Evolutionary conservation across 2,888 invertebrate species (phyloP).

Genomic region (Hemaris fuciformis): DNA sequence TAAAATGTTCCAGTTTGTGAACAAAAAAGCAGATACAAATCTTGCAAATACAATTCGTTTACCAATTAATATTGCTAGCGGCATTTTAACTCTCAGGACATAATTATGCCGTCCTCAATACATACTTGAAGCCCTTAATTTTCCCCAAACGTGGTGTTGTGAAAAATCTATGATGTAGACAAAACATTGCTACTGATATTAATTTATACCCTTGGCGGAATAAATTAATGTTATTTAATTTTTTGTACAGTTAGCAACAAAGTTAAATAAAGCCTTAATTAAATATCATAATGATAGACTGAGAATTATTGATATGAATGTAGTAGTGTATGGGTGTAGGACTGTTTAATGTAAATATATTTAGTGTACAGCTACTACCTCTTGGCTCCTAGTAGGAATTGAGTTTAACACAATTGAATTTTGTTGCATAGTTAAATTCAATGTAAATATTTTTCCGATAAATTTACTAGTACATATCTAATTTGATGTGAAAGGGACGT

Average conservation of each 20-base stretch:
- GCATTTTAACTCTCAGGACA: neutral
- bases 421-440: neutral
- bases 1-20: no score
- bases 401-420: neutral
- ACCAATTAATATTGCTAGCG: no score
- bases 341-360: conserved; percentile 2
- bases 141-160: neutral
- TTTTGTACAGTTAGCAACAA: conserved; percentile 6
- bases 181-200: no score
- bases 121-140: neutral
- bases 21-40: no score
- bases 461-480: neutral
- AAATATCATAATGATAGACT: conserved; percentile 10
- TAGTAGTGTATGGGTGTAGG: neutral
- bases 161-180: neutral
- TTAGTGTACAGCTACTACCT: conserved; percentile 5
- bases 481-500: neutral
- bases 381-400: neutral
- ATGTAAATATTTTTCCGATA: neutral
- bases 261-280: neutral
- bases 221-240: neutral
- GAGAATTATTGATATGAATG: conserved; percentile 5
- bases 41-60: no score
- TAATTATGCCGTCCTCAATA: neutral
- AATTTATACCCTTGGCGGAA: neutral